Percentiles rank a stretch among this genome's conserved stretches.
Evolutionary conservation across 1,140 invertebrate species (phyloP).

Genomic region (Drosophila ambigua): DNA sequence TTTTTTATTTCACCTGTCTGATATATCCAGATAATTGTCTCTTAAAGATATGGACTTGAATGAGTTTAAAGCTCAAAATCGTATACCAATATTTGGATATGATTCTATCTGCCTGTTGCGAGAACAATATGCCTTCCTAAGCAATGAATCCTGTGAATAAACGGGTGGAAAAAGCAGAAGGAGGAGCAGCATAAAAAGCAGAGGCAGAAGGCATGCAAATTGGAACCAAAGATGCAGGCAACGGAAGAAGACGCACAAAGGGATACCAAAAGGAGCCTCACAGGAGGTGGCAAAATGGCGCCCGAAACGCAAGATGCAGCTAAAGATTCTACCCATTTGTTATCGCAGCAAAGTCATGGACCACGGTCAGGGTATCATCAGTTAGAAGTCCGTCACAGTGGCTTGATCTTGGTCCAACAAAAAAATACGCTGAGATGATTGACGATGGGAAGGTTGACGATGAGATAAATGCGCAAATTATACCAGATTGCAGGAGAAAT

Average conservation of each 20-base stretch:
- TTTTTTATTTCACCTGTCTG: too few species aligned
- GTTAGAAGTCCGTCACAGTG: slow-evolving; percentile 39
- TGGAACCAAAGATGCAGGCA: too few species aligned
- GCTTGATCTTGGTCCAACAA: slow-evolving; percentile 13
- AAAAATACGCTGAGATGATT: slow-evolving; percentile 29
- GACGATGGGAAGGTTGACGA: slow-evolving; percentile 36
- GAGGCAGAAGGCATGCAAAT: too few species aligned
- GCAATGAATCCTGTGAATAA: too few species aligned
- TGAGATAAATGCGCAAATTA: slow-evolving; percentile 47
- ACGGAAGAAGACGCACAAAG: slow-evolving; percentile 1
- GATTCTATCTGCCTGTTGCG: too few species aligned
- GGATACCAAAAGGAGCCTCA: neutral
- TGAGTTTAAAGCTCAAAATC: too few species aligned
- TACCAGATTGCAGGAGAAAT: slow-evolving; percentile 23
- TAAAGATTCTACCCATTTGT: slow-evolving; percentile 62
- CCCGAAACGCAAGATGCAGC: slow-evolving; percentile 17
- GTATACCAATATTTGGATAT: too few species aligned
- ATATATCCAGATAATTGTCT: too few species aligned
- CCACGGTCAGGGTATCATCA: slow-evolving; percentile 59
- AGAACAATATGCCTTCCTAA: too few species aligned
- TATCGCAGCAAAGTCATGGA: slow-evolving; percentile 53
- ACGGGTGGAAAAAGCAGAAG: too few species aligned
- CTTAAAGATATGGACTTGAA: too few species aligned
- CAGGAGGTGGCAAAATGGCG: slow-evolving; percentile 5
- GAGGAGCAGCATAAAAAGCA: too few species aligned